A percentile compares a stretch with the other conserved stretches of the same genome.
These are phyloP conservation scores for Drosophila borborema DNA, from an alignment of 2,888 invertebrate genomes.

Conservation along the genomic window DNA sequence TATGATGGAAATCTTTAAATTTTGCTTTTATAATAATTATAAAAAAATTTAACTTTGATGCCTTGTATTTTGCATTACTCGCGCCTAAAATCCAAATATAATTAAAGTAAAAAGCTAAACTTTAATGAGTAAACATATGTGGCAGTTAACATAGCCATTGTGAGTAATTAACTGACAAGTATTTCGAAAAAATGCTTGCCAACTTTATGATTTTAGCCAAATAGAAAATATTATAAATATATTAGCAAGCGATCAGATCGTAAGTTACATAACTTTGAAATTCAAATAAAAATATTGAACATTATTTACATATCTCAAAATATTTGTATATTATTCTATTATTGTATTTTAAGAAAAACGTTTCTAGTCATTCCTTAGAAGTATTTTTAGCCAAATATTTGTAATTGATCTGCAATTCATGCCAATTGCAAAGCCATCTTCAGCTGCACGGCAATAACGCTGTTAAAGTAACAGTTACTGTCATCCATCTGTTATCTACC, in stretches of 20 bases:
- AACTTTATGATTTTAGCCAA: neutral
- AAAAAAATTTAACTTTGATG: too few species aligned
- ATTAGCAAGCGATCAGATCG: neutral
- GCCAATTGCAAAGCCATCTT: neutral
- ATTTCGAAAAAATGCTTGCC: neutral
- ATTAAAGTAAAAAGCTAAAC: conserved; percentile 8
- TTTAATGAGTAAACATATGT: neutral
- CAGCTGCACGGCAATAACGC: neutral
- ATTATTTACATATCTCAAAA: neutral
- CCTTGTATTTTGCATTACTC: neutral
- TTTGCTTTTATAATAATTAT: too few species aligned
- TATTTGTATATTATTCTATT: neutral
- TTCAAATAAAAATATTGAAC: too few species aligned
- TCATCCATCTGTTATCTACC: too few species aligned
- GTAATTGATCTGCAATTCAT: neutral
- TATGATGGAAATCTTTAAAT: neutral
- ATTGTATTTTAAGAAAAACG: neutral
- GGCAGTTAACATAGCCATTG: neutral
- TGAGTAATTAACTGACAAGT: neutral
- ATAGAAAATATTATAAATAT: neutral
- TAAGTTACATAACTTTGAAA: too few species aligned
- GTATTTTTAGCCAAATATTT: neutral
- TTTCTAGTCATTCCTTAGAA: too few species aligned
- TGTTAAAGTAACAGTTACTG: neutral
- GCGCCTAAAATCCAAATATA: neutral